Evolutionary conservation across 2,888 invertebrate genomes (phyloP), one percentile per base, ranked within the genome.

Genomic region (Amiota communis): DNA sequence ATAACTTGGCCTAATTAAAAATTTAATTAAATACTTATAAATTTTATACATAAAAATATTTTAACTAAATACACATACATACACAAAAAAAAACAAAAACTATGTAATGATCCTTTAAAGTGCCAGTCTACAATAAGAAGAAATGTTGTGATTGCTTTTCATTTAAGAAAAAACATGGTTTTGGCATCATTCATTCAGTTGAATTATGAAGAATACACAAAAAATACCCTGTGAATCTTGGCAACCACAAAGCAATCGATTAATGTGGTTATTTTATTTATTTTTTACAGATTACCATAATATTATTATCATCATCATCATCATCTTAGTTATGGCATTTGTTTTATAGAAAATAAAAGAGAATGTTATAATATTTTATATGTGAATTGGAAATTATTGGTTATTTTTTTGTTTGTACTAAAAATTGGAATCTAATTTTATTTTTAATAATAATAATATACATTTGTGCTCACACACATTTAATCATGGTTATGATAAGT

Each of bases 361-460:
- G 20, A 70, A 70, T 59, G 51, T 61, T 67, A 2, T 51, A n/a
- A n/a, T n/a, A n/a, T 47, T 48, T 12, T 64, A 15, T 15, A 15
- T 63, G 15, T 65, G 15, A 15, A n/a, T 63, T n/a, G 15, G 46
- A 36, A 15, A 51, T 51, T 53, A 49, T 69, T 17, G 68, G 72
- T 76, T 77, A 75, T 80, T 74, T 77, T 78, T 23, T 77, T 72
- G 65, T 85, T 83, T 83, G 86, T 86, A 83, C 85, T 83, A 77
- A 75, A 80, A 79, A 77, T 80, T 83, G 85, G 86, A 83, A 83
- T 83, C 63, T 75, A 81, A 74, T 74, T n/a, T 17, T 6, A 36
- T 36, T 4, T 36, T 36, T 36, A 36, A 6, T 36, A 36, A 36
- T 23, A 23, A n/a, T n/a, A n/a, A n/a, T n/a, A n/a, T n/a, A n/a